A percentile compares a stretch with the other conserved stretches of the same genome.
Evolutionary conservation across 92 coral and sea anemone genomes (phyloP).

Genomic region (Porites lobata): DNA sequence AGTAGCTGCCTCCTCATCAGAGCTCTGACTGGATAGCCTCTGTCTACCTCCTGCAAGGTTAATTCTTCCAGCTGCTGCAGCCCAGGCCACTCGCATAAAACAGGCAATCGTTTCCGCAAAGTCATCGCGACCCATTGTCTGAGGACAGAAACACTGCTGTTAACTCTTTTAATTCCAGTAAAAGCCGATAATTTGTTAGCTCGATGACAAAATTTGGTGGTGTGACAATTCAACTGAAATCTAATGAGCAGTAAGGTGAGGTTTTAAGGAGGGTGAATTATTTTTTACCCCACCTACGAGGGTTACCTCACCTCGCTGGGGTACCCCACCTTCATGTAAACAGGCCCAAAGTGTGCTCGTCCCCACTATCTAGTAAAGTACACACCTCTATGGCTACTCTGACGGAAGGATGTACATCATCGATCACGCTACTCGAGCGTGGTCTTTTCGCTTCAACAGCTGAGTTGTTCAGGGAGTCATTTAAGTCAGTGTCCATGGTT

Average conservation of each 20-base stretch:
- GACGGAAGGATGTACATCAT: conserved; percentile 89
- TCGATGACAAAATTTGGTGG: no score
- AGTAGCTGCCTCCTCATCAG: conserved; percentile 86
- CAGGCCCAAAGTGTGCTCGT: no score
- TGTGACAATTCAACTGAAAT: no score
- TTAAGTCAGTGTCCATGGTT: conserved; percentile 82
- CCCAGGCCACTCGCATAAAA: conserved; percentile 96
- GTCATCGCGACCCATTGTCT: conserved; percentile 96
- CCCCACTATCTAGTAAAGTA: neutral
- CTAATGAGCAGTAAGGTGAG: no score
- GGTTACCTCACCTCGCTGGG: no score
- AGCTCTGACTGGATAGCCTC: conserved; percentile 89
- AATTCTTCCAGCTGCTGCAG: conserved; percentile 91
- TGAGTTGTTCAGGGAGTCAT: conserved; percentile 77
- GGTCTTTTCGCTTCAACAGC: conserved; percentile 89
- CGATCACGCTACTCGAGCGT: conserved; percentile 92
- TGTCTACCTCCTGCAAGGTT: conserved; percentile 95
- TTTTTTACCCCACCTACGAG: no score
- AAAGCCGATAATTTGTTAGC: no score
- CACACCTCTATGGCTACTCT: conserved; percentile 91
- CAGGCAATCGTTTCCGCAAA: conserved; percentile 95
- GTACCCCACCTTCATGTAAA: no score
- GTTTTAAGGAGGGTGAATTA: no score
- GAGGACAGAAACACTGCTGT: neutral
- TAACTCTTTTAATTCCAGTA: neutral